Percentiles rank a stretch among this genome's conserved stretches.
phyloP scores from a whole-genome alignment of 2,888 invertebrate species.

The Camponotus fellah region DNA sequence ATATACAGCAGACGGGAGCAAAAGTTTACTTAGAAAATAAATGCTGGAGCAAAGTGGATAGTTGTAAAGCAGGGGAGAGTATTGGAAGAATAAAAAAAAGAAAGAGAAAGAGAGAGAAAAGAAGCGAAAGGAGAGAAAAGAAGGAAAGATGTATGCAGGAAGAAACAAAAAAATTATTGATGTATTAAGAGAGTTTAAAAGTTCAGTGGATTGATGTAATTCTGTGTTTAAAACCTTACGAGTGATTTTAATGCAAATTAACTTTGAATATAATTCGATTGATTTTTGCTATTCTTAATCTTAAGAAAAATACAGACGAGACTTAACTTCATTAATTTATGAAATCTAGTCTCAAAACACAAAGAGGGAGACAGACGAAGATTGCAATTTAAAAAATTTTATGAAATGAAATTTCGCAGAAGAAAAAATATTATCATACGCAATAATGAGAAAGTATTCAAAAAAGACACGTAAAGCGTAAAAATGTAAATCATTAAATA shows the following conservation, averaged over 20 bases:
- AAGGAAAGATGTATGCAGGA: not conserved
- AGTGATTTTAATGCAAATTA: too few species aligned
- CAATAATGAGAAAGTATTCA: not conserved
- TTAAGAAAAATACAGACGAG: too few species aligned
- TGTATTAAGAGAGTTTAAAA: too few species aligned
- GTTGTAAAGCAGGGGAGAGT: not conserved
- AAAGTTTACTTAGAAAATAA: slow-evolving; percentile 27
- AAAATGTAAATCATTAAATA: not conserved
- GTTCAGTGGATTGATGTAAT: too few species aligned
- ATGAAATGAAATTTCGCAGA: not conserved
- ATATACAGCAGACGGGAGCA: not conserved
- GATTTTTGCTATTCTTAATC: too few species aligned
- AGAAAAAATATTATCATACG: not conserved
- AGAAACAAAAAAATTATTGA: not conserved
- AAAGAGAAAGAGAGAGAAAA: not conserved
- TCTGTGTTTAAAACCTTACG: too few species aligned
- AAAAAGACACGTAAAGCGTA: not conserved
- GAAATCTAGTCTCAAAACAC: too few species aligned
- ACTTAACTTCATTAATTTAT: too few species aligned
- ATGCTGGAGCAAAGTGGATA: slow-evolving; percentile 18
- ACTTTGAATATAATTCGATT: too few species aligned
- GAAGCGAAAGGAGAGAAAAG: not conserved
- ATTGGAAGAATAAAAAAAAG: not conserved
- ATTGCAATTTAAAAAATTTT: not conserved
- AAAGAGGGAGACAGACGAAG: not conserved